Conservation (phyloP, 2,113 vertebrate genomes). For the Mormyrus lacerda region DNA sequence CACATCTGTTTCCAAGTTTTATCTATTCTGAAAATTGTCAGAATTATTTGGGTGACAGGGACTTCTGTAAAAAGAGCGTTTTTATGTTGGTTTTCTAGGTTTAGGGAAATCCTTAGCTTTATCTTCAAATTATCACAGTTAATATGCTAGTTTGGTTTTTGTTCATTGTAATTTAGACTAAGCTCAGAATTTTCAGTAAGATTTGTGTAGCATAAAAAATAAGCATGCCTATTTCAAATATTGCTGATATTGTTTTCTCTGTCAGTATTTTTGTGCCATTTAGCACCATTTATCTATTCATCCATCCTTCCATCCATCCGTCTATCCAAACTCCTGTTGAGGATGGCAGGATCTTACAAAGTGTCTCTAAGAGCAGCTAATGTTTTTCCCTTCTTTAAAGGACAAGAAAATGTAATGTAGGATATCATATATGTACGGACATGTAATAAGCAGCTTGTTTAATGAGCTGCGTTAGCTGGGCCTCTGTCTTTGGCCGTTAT, state of each 20-base stretch:
- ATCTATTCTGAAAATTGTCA: neutral
- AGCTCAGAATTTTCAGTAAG: neutral
- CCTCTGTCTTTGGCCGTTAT: too few relatives aligned
- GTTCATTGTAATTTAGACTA: neutral
- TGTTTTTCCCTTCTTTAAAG: neutral
- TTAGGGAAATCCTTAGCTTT: neutral
- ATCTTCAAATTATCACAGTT: neutral
- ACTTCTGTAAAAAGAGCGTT: neutral
- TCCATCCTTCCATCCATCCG: neutral
- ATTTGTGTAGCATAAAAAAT: neutral
- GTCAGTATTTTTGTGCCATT: neutral
- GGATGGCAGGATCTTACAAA: neutral
- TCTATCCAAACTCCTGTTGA: neutral
- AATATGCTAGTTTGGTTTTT: neutral
- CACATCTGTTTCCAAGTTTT: neutral
- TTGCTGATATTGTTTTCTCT: neutral
- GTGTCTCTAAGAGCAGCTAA: neutral
- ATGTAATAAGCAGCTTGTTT: neutral
- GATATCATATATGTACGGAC: neutral
- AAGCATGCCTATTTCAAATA: neutral
- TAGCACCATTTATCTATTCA: neutral
- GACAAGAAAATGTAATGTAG: neutral
- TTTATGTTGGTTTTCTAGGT: neutral
- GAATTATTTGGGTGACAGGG: neutral
- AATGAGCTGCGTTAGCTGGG: neutral